Evolutionary conservation across 2,797 vertebrate genomes (phyloP).

Genomic region (Trichosurus vulpecula): DNA sequence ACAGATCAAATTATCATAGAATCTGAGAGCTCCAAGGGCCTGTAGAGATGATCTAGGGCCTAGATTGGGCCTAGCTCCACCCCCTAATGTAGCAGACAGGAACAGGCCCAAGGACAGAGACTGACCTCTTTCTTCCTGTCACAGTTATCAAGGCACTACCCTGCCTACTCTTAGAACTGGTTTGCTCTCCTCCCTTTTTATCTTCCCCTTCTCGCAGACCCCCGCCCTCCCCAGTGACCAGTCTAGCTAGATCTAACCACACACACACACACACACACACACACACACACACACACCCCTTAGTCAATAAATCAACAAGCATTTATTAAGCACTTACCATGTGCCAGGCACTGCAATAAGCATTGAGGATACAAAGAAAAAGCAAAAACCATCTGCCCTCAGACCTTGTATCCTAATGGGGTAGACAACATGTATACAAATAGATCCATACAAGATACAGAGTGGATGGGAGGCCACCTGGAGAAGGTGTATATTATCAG

Average conservation of each 20-base stretch:
- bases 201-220: background rate
- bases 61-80: background rate
- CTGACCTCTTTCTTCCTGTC: background rate
- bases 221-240: background rate
- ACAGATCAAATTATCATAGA: background rate
- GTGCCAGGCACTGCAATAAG: background rate
- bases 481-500: background rate
- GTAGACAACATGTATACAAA: too few species aligned
- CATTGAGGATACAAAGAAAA: background rate
- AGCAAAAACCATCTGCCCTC: background rate
- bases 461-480: background rate
- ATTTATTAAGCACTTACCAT: background rate
- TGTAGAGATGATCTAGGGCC: background rate
- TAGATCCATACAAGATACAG: background rate
- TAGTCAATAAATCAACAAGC: background rate
- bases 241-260: background rate
- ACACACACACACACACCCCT: accelerated
- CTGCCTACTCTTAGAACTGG: background rate
- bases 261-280: accelerated
- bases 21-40: background rate
- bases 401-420: background rate
- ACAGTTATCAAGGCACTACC: background rate
- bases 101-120: background rate
- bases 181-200: background rate
- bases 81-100: background rate